A percentile compares a stretch with the other conserved stretches of the same genome.
Conservation (phyloP, 37 sponge, comb jelly and placozoan genomes). For the Crambe crambe region DNA sequence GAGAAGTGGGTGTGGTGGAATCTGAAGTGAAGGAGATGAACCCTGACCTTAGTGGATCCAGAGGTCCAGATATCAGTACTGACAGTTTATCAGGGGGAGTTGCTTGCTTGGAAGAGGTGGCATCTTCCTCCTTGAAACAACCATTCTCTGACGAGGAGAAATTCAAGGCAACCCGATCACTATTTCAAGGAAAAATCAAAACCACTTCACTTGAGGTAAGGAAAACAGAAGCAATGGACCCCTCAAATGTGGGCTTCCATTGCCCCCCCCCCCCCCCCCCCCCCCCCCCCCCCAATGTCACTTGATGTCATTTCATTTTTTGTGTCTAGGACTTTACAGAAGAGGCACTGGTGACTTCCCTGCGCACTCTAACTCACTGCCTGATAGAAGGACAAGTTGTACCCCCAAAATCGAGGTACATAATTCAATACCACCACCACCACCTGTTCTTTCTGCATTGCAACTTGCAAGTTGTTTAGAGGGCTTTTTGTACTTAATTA, state of each 20-base stretch:
- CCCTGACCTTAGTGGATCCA: background rate
- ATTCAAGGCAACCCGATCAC: constrained; percentile 38
- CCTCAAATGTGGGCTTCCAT: no score
- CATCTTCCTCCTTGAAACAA: background rate
- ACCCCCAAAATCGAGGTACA: background rate
- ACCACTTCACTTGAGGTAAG: constrained; percentile 2
- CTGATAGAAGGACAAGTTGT: background rate
- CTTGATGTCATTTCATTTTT: no score
- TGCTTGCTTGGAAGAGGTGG: background rate
- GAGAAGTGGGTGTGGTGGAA: background rate
- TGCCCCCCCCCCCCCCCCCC: no score
- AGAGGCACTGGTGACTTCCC: constrained; percentile 2
- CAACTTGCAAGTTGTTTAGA: no score
- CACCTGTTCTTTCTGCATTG: no score
- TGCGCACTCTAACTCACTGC: background rate
- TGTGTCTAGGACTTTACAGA: constrained; percentile 23
- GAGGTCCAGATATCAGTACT: background rate
- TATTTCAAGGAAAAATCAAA: constrained; percentile 19
- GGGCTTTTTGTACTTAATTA: no score
- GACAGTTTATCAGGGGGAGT: background rate
- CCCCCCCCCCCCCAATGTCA: no score
- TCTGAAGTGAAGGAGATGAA: no score
- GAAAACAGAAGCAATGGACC: background rate
- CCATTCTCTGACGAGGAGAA: no score
- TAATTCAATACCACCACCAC: no score